Percentiles rank a stretch among this genome's conserved stretches.
phyloP scores from a whole-genome alignment of 2,113 vertebrate species.

The Phrynosoma blainvillii region DNA sequence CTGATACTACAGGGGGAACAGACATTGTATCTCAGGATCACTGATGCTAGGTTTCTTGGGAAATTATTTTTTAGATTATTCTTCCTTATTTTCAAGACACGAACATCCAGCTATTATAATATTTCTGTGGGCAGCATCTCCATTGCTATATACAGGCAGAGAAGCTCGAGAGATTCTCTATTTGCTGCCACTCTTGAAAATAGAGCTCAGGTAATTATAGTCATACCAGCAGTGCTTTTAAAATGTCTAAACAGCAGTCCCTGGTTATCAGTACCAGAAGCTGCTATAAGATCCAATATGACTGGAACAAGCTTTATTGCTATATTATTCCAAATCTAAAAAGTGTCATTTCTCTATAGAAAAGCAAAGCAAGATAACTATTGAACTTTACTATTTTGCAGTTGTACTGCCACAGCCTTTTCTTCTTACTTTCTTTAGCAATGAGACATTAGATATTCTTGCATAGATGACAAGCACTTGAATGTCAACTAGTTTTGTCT shows the following conservation, averaged over 20 bases:
- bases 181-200: neutral
- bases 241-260: neutral
- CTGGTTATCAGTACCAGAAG: neutral
- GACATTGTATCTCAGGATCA: neutral
- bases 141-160: neutral
- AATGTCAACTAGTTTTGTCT: neutral
- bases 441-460: neutral
- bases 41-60: neutral
- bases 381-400: neutral
- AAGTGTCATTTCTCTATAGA: neutral
- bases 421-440: neutral
- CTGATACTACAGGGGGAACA: neutral
- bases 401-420: no score
- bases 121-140: neutral
- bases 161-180: no score
- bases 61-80: neutral
- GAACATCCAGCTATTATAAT: neutral
- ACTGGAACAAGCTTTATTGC: neutral
- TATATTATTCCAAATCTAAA: neutral
- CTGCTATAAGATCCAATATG: no score
- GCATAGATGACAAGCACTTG: neutral
- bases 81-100: no score
- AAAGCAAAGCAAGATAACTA: neutral
- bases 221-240: neutral
- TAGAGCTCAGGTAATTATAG: neutral